These are phyloP conservation scores for Cylindroiulus punctatus DNA, from an alignment of 2,888 invertebrate genomes.

Conservation along the genomic window DNA sequence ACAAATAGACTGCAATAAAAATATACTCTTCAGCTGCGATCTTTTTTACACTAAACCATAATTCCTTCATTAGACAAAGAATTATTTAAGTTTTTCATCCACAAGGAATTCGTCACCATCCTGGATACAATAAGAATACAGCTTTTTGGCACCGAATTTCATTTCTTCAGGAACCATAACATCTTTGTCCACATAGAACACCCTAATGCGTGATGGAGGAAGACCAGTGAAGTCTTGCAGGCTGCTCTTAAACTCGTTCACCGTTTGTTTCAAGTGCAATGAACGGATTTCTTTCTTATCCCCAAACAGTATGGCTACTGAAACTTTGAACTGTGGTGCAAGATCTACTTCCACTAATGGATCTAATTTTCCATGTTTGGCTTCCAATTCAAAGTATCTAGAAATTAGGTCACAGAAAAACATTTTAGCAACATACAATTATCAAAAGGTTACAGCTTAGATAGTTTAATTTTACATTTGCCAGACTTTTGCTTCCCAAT, in stretches of 20 bases:
- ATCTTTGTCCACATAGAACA: constrained; percentile 87
- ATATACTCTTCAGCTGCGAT: constrained; percentile 12
- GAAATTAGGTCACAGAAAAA: neutral
- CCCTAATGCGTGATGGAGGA: constrained; percentile 65
- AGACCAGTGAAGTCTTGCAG: constrained; percentile 61
- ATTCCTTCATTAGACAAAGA: neutral
- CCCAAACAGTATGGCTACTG: constrained; percentile 84
- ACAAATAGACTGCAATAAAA: neutral
- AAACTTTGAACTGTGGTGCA: constrained; percentile 75
- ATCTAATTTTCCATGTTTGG: constrained; percentile 87
- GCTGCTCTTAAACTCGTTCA: constrained; percentile 72
- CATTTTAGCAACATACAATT: neutral
- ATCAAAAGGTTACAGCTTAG: no score
- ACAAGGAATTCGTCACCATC: constrained; percentile 92
- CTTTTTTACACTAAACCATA: neutral
- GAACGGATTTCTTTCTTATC: constrained; percentile 69
- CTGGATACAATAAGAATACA: constrained; percentile 89
- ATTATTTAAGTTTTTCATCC: constrained; percentile 67
- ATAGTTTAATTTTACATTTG: no score
- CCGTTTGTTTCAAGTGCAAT: constrained; percentile 78
- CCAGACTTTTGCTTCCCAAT: no score
- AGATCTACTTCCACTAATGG: constrained; percentile 89
- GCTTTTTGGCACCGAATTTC: constrained; percentile 86
- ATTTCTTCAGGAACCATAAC: constrained; percentile 84
- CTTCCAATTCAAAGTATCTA: constrained; percentile 79